phyloP scores from a whole-genome alignment of 2,888 invertebrate genomes.

The Molanna angustata region DNA sequence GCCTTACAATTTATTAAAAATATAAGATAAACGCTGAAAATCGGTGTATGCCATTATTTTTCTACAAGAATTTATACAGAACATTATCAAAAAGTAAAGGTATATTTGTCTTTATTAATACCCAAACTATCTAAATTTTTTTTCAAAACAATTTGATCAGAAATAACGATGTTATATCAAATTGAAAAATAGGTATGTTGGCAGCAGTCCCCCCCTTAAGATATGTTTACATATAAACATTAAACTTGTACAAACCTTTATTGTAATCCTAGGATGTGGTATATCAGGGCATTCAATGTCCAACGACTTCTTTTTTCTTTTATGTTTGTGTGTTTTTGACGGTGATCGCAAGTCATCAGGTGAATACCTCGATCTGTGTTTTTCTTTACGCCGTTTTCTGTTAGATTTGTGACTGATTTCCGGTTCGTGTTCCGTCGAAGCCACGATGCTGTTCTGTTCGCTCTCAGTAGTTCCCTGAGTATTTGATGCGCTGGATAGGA shows the following conservation, averaged over 20 bases:
- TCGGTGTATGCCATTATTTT: no score
- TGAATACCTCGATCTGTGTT: slow-evolving; percentile 71
- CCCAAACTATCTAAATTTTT: no score
- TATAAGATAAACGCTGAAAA: no score
- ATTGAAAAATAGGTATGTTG: background rate
- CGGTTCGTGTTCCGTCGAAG: slow-evolving; percentile 15
- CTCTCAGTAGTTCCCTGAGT: slow-evolving; percentile 7
- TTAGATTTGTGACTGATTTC: slow-evolving; percentile 53
- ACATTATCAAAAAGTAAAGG: no score
- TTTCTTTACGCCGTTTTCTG: slow-evolving; percentile 70
- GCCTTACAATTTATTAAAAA: no score
- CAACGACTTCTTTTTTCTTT: slow-evolving; percentile 75
- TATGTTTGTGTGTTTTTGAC: slow-evolving; percentile 74
- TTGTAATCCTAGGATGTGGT: slow-evolving; percentile 75
- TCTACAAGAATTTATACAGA: no score
- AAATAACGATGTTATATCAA: background rate
- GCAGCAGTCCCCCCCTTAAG: background rate
- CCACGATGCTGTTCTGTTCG: slow-evolving; percentile 10
- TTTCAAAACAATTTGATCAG: no score
- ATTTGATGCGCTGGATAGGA: slow-evolving; percentile 38
- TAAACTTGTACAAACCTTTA: slow-evolving; percentile 73
- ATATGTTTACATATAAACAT: no score
- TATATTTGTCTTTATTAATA: no score
- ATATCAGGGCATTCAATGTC: slow-evolving; percentile 57
- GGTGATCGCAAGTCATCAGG: slow-evolving; percentile 64